Evolutionary conservation across 2,113 vertebrate species (phyloP), one percentile per base, ranked within the genome.

Genomic region (Anser brachyrhynchus): DNA sequence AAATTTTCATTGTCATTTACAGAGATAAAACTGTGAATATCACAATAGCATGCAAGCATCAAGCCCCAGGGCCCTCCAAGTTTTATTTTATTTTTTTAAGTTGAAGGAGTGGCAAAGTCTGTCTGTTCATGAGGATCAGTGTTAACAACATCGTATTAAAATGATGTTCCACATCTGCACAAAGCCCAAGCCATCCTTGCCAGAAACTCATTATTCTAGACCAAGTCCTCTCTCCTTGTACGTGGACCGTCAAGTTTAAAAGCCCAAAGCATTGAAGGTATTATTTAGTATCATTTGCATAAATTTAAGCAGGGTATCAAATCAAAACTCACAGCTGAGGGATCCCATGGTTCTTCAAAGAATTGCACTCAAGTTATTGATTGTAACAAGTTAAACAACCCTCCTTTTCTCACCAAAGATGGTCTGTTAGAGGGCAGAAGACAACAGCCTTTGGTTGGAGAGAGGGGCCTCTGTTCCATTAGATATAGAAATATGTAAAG

Each of bases 81-180:
- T 33, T 15, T 6, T 25, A 17, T 58, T 12, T 46, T 37, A 37
- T 37, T 35, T 37, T 64, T 66, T 77, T 6, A 64, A 21, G 29
- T 1, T 2, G 1, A 43, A 62, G 44, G 41, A 58, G 5, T 3
- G 9, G 13, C 58, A 72, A 21, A 54, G 41, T 20, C 2, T 0
- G 43, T 31, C 44, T 37, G 12, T 73, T 51, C 76, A 39, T 1
- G 33, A 86, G 44, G 41, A 23, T 66, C 58, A 33, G 55, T 1
- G 0, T 11, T 39, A 22, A 10, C 43, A 29, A 2, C 3, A 25
- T 5, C 7, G 28, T 33, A 41, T 59, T 4, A 19, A 85, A 18
- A 4, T 14, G 2, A 49, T 35, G 29, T 57, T 33, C 22, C 49
- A 58, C 37, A 3, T 11, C 39, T 35, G 7, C 57, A 51, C 58